Conservation (phyloP, 2,888 invertebrate species). For the Eretmocerus hayati region DNA sequence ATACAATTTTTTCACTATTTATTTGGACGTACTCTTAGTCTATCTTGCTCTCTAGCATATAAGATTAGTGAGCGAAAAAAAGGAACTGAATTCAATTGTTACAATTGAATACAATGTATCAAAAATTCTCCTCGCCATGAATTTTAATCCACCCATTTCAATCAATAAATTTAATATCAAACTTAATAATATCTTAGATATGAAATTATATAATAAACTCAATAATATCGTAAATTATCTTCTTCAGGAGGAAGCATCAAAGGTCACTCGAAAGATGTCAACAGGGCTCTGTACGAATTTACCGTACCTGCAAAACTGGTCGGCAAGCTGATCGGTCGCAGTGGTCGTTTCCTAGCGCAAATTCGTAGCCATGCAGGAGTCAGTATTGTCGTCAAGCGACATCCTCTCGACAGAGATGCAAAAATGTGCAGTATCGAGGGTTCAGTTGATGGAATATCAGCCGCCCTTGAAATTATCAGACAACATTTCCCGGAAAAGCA, state of each 20-base stretch:
- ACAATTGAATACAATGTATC: too few species aligned
- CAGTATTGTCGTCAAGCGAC: slow-evolving; percentile 69
- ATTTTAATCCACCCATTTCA: too few species aligned
- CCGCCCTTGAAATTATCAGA: slow-evolving; percentile 76
- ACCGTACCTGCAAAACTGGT: slow-evolving; percentile 68
- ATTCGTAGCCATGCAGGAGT: slow-evolving; percentile 75
- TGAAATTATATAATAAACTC: too few species aligned
- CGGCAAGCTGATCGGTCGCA: slow-evolving; percentile 80
- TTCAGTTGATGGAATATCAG: slow-evolving; percentile 69
- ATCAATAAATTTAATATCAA: too few species aligned
- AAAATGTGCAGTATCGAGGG: slow-evolving; percentile 84
- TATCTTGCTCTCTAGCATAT: too few species aligned
- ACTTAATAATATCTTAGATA: too few species aligned
- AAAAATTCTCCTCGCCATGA: too few species aligned
- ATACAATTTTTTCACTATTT: too few species aligned
- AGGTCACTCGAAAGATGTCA: slow-evolving; percentile 31
- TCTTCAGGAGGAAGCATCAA: slow-evolving; percentile 44
- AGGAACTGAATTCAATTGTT: too few species aligned
- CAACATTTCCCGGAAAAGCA: slow-evolving; percentile 75
- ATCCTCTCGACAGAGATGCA: slow-evolving; percentile 64
- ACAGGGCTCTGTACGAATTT: slow-evolving; percentile 61
- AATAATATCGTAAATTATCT: too few species aligned
- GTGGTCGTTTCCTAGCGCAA: slow-evolving; percentile 72
- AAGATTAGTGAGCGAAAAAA: too few species aligned
- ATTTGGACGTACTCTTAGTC: too few species aligned